A percentile compares a stretch with the other conserved stretches of the same genome.
phyloP scores from a whole-genome alignment of 1,140 invertebrate genomes.

The Teleogryllus occipitalis region DNA sequence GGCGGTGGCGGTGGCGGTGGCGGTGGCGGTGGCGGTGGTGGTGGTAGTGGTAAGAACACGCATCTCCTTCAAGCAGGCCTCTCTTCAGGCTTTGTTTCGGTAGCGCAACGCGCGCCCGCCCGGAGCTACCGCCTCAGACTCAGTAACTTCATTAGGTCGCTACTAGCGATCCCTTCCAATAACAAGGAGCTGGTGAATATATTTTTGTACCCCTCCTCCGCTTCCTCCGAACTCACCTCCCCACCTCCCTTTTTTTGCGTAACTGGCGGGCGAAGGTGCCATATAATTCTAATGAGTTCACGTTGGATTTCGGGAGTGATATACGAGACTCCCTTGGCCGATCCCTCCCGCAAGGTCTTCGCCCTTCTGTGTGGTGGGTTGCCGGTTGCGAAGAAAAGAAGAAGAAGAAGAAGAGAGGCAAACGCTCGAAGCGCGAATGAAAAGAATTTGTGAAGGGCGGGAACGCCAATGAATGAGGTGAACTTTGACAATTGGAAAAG shows the following conservation, averaged over 20 bases:
- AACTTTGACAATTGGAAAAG: too few species aligned
- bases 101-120: background rate
- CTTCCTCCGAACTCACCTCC: too few species aligned
- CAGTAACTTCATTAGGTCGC: background rate
- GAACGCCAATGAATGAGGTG: too few species aligned
- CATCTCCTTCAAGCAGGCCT: too few species aligned
- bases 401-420: too few species aligned
- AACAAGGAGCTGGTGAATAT: conserved; percentile 4
- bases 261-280: background rate
- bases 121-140: background rate
- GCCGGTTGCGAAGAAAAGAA: too few species aligned
- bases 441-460: too few species aligned
- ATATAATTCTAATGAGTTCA: background rate
- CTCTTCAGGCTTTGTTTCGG: background rate
- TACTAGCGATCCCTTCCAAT: background rate
- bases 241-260: background rate
- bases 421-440: too few species aligned
- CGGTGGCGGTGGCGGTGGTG: too few species aligned
- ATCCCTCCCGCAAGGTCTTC: background rate
- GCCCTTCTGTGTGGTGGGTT: background rate
- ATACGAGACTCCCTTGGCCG: background rate
- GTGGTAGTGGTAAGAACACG: too few species aligned
- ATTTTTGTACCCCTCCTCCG: background rate
- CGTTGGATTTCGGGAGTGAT: background rate
- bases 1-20: too few species aligned